Conservation (phyloP, 2,113 vertebrate genomes). For the Peromyscus californicus region DNA sequence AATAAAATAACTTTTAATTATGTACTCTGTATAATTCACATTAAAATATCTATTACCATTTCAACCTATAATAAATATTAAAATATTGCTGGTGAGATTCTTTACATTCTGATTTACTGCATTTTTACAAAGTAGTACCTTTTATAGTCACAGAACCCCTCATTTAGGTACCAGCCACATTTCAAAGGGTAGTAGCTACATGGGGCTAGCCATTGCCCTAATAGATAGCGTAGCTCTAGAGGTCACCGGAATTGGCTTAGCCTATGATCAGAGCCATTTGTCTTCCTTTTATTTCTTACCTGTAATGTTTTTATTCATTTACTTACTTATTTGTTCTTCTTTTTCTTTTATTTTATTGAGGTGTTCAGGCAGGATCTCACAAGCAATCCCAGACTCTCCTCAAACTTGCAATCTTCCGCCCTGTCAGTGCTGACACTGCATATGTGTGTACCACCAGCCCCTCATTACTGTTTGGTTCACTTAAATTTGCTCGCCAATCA, state of each 20-base stretch:
- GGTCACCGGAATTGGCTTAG: background rate
- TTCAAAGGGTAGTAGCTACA: background rate
- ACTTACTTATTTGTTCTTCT: background rate
- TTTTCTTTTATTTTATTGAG: background rate
- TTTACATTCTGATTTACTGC: conserved; percentile 17
- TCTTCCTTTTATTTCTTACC: background rate
- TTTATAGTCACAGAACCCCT: background rate
- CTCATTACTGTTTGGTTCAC: background rate
- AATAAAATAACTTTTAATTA: conserved; percentile 3
- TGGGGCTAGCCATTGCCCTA: background rate
- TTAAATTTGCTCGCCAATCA: background rate
- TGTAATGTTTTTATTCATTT: background rate
- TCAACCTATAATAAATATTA: conserved; percentile 38
- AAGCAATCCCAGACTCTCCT: background rate
- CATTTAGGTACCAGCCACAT: background rate
- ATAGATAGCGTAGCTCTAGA: background rate
- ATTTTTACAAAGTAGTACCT: background rate
- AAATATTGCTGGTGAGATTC: background rate
- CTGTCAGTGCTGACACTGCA: background rate
- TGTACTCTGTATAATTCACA: background rate
- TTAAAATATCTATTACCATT: conserved; percentile 16
- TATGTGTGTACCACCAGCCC: background rate
- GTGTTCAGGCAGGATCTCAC: background rate
- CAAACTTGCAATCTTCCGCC: background rate
- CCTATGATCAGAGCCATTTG: background rate